These are phyloP conservation scores for Agrochola macilenta DNA, from an alignment of 2,888 invertebrate genomes.

Conservation along the genomic window DNA sequence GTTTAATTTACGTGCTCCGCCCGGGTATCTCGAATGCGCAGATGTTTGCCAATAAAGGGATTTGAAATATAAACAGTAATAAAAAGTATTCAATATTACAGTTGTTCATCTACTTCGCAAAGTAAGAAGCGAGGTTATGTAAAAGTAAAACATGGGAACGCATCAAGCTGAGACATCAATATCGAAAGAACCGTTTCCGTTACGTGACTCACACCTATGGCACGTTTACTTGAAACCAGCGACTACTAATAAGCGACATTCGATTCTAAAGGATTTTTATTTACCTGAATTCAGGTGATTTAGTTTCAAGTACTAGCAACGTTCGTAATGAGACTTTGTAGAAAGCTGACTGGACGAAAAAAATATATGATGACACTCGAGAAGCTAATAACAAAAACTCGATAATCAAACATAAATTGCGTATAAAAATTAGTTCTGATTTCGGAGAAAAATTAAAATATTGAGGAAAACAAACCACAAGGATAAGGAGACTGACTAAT, in stretches of 20 bases:
- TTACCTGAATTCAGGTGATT: constrained; percentile 25
- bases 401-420: not conserved
- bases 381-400: not conserved
- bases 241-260: constrained; percentile 79
- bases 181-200: constrained; percentile 88
- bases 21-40: constrained; percentile 77
- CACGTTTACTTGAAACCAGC: constrained; percentile 84
- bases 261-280: constrained; percentile 51
- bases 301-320: not conserved
- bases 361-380: not conserved
- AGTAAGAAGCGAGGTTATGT: constrained; percentile 62
- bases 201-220: constrained; percentile 89
- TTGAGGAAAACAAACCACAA: not conserved
- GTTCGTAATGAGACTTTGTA: too few species aligned
- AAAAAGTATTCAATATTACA: constrained; percentile 65
- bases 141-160: constrained; percentile 81
- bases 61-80: constrained; percentile 64
- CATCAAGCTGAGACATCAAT: constrained; percentile 84
- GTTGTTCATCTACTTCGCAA: constrained; percentile 55
- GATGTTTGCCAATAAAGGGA: constrained; percentile 86
- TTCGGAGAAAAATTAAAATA: not conserved
- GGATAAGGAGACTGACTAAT: not conserved
- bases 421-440: not conserved
- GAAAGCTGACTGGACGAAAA: not conserved
- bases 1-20: constrained; percentile 82